These are phyloP conservation scores for Axinella damicornis DNA, from an alignment of 37 sponge, comb jelly and placozoan genomes.

Conservation along the genomic window DNA sequence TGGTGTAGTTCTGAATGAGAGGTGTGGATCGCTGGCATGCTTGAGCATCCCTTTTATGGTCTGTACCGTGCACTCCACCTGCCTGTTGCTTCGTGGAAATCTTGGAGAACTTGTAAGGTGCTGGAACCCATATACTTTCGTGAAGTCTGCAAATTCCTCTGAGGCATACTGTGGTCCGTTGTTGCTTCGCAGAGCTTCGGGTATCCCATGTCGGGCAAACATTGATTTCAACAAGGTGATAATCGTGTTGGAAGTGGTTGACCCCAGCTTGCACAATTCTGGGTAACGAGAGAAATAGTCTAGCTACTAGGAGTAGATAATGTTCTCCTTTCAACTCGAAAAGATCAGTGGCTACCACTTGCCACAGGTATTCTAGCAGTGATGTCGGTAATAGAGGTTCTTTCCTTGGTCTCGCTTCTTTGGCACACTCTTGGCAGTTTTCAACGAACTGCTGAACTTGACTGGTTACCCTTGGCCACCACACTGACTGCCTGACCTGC, in stretches of 20 bases:
- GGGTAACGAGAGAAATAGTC: slow-evolving; percentile 43
- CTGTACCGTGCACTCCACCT: slow-evolving; percentile 44
- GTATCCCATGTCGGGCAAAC: slow-evolving; percentile 44
- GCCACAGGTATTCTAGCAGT: slow-evolving; percentile 28
- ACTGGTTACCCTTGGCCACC: no score
- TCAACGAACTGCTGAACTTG: no score
- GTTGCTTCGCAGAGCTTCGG: slow-evolving; percentile 27
- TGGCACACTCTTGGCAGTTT: slow-evolving; percentile 16
- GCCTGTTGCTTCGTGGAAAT: slow-evolving; percentile 47
- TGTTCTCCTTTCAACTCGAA: slow-evolving; percentile 12
- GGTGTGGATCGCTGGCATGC: slow-evolving; percentile 2
- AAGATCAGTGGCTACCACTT: slow-evolving; percentile 37
- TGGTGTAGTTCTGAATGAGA: slow-evolving; percentile 43
- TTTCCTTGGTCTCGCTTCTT: background rate
- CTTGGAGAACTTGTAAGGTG: slow-evolving; percentile 43
- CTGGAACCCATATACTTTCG: slow-evolving; percentile 1
- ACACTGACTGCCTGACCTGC: no score
- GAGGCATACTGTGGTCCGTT: no score
- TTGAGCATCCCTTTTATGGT: slow-evolving; percentile 27
- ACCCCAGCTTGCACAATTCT: slow-evolving; percentile 25
- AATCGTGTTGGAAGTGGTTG: slow-evolving; percentile 39
- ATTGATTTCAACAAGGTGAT: slow-evolving; percentile 26
- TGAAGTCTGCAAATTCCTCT: slow-evolving; percentile 30
- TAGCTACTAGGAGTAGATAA: slow-evolving; percentile 33
- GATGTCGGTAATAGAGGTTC: slow-evolving; percentile 26